These are phyloP conservation scores for Cydia strobilella DNA, from an alignment of 1,140 invertebrate genomes.

Conservation along the genomic window DNA sequence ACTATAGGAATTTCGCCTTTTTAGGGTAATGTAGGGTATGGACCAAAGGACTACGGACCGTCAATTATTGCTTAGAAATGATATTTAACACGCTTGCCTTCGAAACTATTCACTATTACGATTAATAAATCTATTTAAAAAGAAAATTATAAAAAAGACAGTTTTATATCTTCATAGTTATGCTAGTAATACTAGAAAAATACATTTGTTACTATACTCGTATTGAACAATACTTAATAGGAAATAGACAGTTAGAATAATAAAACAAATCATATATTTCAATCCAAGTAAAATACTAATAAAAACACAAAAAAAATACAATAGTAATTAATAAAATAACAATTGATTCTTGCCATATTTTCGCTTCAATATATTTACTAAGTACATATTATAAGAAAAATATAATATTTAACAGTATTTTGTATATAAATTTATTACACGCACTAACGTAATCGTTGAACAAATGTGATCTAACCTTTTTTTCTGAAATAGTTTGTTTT, in stretches of 20 bases:
- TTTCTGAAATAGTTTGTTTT: neutral
- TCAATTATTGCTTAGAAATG: constrained; percentile 25
- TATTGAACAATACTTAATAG: too few relatives aligned
- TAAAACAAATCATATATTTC: neutral
- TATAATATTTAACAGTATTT: neutral
- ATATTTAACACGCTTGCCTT: neutral
- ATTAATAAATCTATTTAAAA: neutral
- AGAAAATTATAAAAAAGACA: constrained; percentile 1
- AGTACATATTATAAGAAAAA: neutral
- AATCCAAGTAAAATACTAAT: neutral
- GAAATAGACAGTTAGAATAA: too few relatives aligned
- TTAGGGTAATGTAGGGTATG: constrained; percentile 14
- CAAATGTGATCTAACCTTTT: neutral
- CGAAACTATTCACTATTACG: neutral
- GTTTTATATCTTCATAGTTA: neutral
- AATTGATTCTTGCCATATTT: constrained; percentile 16
- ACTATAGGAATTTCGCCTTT: constrained; percentile 23
- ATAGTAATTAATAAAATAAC: neutral
- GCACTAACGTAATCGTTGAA: neutral
- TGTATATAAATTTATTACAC: neutral
- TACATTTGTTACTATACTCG: neutral
- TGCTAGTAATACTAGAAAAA: neutral
- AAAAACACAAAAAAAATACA: neutral
- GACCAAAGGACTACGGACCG: constrained; percentile 31
- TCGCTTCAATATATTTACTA: constrained; percentile 11